These are phyloP conservation scores for Stomatorhinus walkeri DNA, from an alignment of 2,797 vertebrate species.

Conservation along the genomic window DNA sequence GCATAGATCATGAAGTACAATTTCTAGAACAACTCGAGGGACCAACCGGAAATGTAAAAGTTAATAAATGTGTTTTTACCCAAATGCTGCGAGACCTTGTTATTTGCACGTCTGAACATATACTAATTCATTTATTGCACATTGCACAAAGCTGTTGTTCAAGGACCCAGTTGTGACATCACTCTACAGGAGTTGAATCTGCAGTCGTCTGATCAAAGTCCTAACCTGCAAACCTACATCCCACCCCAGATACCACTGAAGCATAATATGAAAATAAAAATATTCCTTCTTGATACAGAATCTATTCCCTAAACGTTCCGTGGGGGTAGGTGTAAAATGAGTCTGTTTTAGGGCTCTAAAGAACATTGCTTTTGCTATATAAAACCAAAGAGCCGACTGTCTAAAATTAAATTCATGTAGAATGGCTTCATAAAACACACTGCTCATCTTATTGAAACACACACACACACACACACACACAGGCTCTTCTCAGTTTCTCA, in stretches of 20 bases:
- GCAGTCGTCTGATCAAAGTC: not conserved
- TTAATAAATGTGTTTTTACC: not conserved
- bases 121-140: not conserved
- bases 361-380: not conserved
- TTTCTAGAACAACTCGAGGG: not conserved
- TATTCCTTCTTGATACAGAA: not conserved
- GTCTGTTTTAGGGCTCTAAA: not conserved
- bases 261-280: not conserved
- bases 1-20: not conserved
- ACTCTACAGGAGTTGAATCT: not conserved
- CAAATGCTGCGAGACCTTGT: not conserved
- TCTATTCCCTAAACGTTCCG: not conserved
- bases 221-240: not conserved
- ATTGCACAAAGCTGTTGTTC: not conserved
- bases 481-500: not conserved
- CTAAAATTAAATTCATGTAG: not conserved
- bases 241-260: not conserved
- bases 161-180: not conserved
- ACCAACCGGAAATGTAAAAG: not conserved
- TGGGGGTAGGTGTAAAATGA: not conserved
- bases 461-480: not conserved
- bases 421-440: not conserved
- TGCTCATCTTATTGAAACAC: not conserved
- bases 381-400: not conserved
- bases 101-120: not conserved